These are phyloP conservation scores for Ciona savignyi DNA, from an alignment of 23 tunicate genomes.

Conservation along the genomic window DNA sequence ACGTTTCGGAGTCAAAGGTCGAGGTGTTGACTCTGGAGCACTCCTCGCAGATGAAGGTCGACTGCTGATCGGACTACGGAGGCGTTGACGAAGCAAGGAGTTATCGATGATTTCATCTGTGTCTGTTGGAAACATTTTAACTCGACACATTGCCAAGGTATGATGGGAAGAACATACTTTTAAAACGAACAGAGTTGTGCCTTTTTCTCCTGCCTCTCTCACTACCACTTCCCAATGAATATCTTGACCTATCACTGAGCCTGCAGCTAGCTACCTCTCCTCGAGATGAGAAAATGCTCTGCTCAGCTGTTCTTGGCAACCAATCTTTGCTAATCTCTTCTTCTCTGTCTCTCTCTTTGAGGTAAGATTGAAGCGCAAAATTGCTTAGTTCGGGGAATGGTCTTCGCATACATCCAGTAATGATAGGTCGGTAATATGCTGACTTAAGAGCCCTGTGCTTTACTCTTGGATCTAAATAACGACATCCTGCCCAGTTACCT, in stretches of 20 bases:
- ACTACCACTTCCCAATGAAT: conserved; percentile 13
- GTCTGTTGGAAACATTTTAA: too few species aligned
- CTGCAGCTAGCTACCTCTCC: too few species aligned
- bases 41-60: conserved; percentile 45
- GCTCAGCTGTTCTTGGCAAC: background rate
- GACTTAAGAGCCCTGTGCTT: conserved; percentile 17
- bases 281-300: too few species aligned
- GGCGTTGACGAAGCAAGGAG: conserved; percentile 9
- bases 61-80: conserved; percentile 19
- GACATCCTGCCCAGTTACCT: background rate
- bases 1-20: conserved; percentile 45
- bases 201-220: conserved; percentile 25
- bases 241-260: conserved; percentile 5
- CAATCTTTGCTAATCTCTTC: background rate
- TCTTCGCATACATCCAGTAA: conserved; percentile 5
- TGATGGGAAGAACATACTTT: too few species aligned
- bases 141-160: too few species aligned
- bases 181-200: conserved; percentile 28
- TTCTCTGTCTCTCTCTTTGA: conserved; percentile 10
- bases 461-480: background rate
- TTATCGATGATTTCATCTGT: conserved; percentile 40
- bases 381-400: background rate
- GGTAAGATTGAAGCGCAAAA: background rate
- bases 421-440: conserved; percentile 34
- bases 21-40: conserved; percentile 35